Evolutionary conservation across 2,888 invertebrate genomes (phyloP).

Genomic region (Busseola fusca): DNA sequence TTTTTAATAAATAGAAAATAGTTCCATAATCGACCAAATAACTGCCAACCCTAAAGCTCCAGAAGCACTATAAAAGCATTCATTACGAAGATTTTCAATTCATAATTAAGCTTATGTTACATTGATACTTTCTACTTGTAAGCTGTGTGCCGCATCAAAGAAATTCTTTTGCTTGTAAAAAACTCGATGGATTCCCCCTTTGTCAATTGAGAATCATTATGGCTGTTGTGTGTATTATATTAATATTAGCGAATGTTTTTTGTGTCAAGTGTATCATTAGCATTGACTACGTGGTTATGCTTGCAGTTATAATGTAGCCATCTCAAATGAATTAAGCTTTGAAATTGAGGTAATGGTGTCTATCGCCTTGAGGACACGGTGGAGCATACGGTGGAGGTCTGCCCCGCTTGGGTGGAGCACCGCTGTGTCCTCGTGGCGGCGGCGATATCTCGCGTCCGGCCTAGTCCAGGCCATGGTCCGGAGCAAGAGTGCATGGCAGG

Average conservation of each 20-base stretch:
- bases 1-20: no score
- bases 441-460: no score
- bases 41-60: conserved; percentile 51
- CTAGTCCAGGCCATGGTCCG: no score
- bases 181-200: conserved; percentile 48
- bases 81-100: conserved; percentile 85
- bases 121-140: conserved; percentile 76
- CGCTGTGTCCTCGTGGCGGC: no score
- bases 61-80: conserved; percentile 70
- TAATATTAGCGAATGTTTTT: conserved; percentile 47
- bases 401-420: no score
- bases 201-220: conserved; percentile 43
- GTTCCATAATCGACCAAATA: neutral
- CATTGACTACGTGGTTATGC: conserved; percentile 1
- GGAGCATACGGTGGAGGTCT: no score
- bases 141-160: conserved; percentile 68
- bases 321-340: conserved; percentile 7
- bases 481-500: no score
- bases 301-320: conserved; percentile 2
- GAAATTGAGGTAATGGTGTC: neutral
- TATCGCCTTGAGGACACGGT: no score
- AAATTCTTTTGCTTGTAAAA: conserved; percentile 67
- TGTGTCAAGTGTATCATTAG: conserved; percentile 24
- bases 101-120: conserved; percentile 86
- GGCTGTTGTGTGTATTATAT: conserved; percentile 34